Evolutionary conservation across 2,888 invertebrate species (phyloP), one percentile per base, ranked within the genome.

Genomic region (Caenorhabditis sp.): DNA sequence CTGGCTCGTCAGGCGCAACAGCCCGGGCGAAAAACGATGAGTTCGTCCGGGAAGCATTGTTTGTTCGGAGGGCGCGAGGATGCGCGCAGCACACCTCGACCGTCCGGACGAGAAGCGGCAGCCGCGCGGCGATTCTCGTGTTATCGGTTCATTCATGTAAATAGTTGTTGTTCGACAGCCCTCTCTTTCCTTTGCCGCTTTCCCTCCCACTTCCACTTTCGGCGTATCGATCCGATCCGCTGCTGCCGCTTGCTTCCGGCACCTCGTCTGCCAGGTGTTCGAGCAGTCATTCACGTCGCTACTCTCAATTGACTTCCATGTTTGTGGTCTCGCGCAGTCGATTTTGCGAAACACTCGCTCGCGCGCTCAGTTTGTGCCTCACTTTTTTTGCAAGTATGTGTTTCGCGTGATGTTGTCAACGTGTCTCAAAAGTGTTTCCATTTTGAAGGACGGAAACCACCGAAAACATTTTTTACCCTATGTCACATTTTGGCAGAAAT

Each of bases 241-340:
- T 13, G 0, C 22, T 17, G 22, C 27, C 32, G 2, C 24, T 27
- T 9, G 20, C 9, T 63, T 56, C 56, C 56, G 56, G 68, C 52
- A 46, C 56, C 66, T 43, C 41, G 37, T 48, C 45, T 46, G 58
- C 37, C 58, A 68, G 58, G 58, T 68, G 58, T 50, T 59, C 58
- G 43, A 26, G 50, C 61, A 24, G 15, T 68, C 68, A 68, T 68
- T 68, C 68, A 68, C 68, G 58, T 68, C 58, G 68, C 58, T 68
- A 52, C 68, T 68, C 43, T 26, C 61, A 59, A 48, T 58, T 50
- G 50, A 35, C 48, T 68, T 58, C 58, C 52, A 58, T 68, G 50
- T 68, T 58, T 58, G 68, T 68, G 52, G 30, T 56, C 56, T 53
- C 63, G 62, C 20, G 22, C 17, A 35, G 27, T 35, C 2, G 27